phyloP scores from a whole-genome alignment of 2,888 invertebrate species.

The Limnephilus lunatus region DNA sequence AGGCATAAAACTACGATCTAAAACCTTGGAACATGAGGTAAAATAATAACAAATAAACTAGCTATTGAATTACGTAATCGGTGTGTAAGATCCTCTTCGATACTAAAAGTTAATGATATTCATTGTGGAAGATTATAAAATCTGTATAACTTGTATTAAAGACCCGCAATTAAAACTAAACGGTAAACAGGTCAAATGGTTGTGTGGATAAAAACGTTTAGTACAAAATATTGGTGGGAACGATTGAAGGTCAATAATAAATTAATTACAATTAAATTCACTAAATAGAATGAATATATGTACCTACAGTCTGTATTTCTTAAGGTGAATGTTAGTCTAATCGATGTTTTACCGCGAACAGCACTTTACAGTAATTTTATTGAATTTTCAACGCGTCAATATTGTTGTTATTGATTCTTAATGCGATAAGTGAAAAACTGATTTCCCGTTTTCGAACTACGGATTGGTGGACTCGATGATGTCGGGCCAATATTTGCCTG shows the following conservation, averaged over 20 bases:
- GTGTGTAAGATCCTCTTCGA: neutral
- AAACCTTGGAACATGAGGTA: neutral
- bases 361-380: too few species aligned
- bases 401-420: too few species aligned
- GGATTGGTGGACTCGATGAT: neutral
- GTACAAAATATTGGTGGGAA: neutral
- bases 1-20: neutral
- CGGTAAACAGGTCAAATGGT: neutral
- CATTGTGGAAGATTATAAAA: neutral
- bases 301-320: too few species aligned
- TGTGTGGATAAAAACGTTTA: neutral
- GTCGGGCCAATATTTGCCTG: neutral
- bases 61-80: neutral
- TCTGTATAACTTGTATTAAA: neutral
- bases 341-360: too few species aligned
- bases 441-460: neutral
- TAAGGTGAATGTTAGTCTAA: too few species aligned
- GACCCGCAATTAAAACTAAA: neutral
- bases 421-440: neutral
- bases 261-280: too few species aligned
- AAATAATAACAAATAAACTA: neutral
- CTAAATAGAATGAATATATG: too few species aligned
- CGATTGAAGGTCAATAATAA: neutral
- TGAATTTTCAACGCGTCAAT: too few species aligned
- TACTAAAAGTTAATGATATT: neutral